These are phyloP conservation scores for Lacerta viridis DNA, from an alignment of 2,797 vertebrate species.

Conservation along the genomic window DNA sequence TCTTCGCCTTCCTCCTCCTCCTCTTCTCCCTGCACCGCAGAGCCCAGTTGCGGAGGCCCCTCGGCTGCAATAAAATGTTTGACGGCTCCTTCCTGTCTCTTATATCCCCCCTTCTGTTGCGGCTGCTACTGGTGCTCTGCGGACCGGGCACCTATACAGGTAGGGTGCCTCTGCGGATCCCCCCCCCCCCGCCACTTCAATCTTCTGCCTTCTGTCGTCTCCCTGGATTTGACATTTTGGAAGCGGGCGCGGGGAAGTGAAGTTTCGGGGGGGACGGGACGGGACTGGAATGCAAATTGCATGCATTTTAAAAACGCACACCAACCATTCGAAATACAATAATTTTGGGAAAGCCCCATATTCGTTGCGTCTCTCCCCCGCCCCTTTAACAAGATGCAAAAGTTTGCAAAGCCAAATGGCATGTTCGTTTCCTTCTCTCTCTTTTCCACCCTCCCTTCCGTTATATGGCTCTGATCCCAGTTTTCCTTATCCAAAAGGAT, in stretches of 20 bases:
- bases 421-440: too few species aligned
- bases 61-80: slow-evolving; percentile 81
- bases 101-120: slow-evolving; percentile 72
- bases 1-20: background rate
- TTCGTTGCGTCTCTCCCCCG: background rate
- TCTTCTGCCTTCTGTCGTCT: background rate
- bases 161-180: slow-evolving; percentile 66
- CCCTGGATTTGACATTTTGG: background rate
- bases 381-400: background rate
- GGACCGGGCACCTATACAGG: slow-evolving; percentile 82
- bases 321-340: background rate
- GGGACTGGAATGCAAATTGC: background rate
- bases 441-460: background rate
- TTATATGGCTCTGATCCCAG: slow-evolving; percentile 49
- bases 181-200: too few species aligned
- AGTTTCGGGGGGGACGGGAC: background rate
- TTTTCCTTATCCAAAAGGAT: slow-evolving; percentile 15
- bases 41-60: slow-evolving; percentile 50
- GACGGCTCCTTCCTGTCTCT: slow-evolving; percentile 77
- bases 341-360: background rate
- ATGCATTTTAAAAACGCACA: background rate
- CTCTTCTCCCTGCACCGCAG: slow-evolving; percentile 28
- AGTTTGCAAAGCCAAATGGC: background rate
- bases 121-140: slow-evolving; percentile 81
- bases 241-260: background rate